Evolutionary conservation across 2,888 invertebrate genomes (phyloP).

Genomic region (Eupithecia subumbrata): DNA sequence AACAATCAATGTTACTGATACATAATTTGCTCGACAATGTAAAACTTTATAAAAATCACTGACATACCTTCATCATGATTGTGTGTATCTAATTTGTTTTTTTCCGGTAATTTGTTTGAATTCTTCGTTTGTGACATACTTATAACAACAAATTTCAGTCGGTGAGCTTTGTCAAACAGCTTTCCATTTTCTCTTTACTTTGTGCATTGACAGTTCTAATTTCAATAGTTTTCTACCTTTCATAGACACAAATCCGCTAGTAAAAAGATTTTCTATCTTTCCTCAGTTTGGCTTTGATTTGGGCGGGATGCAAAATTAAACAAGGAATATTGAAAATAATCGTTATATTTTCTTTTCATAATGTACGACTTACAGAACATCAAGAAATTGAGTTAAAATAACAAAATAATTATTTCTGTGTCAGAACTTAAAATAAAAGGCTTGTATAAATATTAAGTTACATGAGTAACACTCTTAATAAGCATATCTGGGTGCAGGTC

Average conservation of each 20-base stretch:
- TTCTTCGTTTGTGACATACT: slow-evolving; percentile 81
- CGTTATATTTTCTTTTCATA: slow-evolving; percentile 70
- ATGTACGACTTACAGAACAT: slow-evolving; percentile 67
- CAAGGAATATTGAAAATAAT: slow-evolving; percentile 67
- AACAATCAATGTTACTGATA: slow-evolving; percentile 38
- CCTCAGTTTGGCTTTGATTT: slow-evolving; percentile 18
- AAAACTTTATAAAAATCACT: slow-evolving; percentile 8
- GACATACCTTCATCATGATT: slow-evolving; percentile 66
- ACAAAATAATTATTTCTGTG: background rate
- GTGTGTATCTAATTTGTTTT: slow-evolving; percentile 64
- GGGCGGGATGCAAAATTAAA: slow-evolving; percentile 48
- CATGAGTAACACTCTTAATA: background rate
- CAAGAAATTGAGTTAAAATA: slow-evolving; percentile 63
- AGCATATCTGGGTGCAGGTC: background rate
- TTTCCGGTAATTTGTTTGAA: slow-evolving; percentile 73
- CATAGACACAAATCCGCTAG: slow-evolving; percentile 6
- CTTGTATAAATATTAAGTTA: slow-evolving; percentile 7
- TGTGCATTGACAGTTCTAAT: slow-evolving; percentile 69
- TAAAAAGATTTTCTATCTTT: slow-evolving; percentile 20
- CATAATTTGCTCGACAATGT: background rate
- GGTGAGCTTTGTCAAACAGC: slow-evolving; percentile 76
- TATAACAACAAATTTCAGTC: slow-evolving; percentile 80
- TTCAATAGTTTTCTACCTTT: slow-evolving; percentile 55
- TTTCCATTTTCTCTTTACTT: slow-evolving; percentile 71
- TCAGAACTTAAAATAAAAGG: background rate